Base-by-base conservation (phyloP, 2,888 invertebrate species). In the Schrankia costaestrigalis region DNA sequence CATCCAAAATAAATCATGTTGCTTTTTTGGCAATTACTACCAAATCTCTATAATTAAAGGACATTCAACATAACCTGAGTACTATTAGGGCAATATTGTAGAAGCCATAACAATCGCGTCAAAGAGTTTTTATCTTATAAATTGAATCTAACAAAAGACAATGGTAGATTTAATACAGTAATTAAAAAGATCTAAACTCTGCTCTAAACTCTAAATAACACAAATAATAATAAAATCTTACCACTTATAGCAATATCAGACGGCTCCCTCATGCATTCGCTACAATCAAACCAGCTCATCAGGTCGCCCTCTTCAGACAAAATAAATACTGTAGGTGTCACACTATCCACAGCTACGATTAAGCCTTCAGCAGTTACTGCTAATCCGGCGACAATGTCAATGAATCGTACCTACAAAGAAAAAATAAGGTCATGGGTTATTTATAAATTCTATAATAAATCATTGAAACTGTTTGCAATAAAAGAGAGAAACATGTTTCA, bases 181-280 rank as follows among this genome's bases (percentile, higher is more conserved):
- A n/a, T n/a, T n/a, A n/a, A n/a, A n/a, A n/a, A n/a, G n/a, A n/a
- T n/a, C n/a, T n/a, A n/a, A n/a, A n/a, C n/a, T n/a, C n/a, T n/a
- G n/a, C n/a, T n/a, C n/a, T n/a, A n/a, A n/a, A n/a, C n/a, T n/a
- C n/a, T n/a, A n/a, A n/a, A n/a, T n/a, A n/a, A n/a, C n/a, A n/a
- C n/a, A n/a, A n/a, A n/a, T n/a, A n/a, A n/a, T n/a, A n/a, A n/a
- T n/a, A n/a, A n/a, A n/a, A n/a, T n/a, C 81, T 88, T 84, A 93
- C 96, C 96, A 84, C 94, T 94, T 68, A 98, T 96, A 48, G 97
- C 97, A 71, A 98, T 97, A 79, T 98, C 98, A 30, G 97, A 97
- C 10, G 98, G 98, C 78, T 98, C 98, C 56, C 97, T 90, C 98
- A 98, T 98, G 78, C 96, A 96, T 80, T 97, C 96, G 75, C 97